Conservation (phyloP, 2,888 invertebrate species). For the Oligia latruncula region DNA sequence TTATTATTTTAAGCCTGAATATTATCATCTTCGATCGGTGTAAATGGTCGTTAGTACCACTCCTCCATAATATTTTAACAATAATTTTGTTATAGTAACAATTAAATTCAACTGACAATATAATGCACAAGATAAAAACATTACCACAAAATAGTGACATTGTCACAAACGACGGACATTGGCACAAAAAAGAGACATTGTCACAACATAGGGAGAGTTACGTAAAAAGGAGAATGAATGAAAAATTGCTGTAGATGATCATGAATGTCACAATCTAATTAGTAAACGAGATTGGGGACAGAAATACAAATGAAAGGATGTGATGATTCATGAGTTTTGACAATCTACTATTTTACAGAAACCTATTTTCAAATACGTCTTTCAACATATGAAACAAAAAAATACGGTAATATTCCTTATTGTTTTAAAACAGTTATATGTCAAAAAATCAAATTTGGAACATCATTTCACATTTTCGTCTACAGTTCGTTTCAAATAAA, state of each 20-base stretch:
- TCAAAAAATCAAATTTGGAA: constrained; percentile 39
- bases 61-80: not conserved
- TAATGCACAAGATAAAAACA: not conserved
- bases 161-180: not conserved
- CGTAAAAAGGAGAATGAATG: not conserved
- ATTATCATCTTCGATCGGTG: not conserved
- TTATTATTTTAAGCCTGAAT: not conserved
- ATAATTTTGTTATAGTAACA: too few species aligned
- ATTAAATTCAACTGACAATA: not conserved
- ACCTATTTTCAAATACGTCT: not conserved
- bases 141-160: not conserved
- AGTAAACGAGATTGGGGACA: not conserved
- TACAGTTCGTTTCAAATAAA: too few species aligned
- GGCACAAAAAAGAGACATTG: not conserved
- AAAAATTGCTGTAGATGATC: too few species aligned
- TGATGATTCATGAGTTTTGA: not conserved
- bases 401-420: not conserved
- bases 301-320: not conserved
- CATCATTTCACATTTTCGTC: constrained; percentile 28
- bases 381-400: constrained; percentile 7
- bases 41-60: too few species aligned
- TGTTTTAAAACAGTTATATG: constrained; percentile 9
- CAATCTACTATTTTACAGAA: not conserved
- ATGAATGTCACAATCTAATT: not conserved
- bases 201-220: not conserved